phyloP scores from a whole-genome alignment of 2,888 invertebrate genomes.

The Amitus sp. region DNA sequence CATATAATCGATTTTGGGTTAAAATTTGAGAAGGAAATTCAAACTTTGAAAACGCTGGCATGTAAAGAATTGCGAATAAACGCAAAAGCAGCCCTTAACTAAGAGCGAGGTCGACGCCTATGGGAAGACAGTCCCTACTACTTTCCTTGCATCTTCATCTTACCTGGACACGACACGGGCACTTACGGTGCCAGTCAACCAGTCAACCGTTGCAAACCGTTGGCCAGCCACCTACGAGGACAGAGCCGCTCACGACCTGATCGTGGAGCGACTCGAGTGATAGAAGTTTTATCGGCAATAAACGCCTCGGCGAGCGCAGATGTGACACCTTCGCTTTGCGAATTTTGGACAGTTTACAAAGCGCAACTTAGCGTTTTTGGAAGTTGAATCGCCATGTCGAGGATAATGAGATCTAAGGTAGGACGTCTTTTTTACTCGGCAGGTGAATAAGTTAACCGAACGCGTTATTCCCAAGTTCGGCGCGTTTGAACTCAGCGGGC shows the following conservation, averaged over 20 bases:
- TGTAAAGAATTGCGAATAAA: too few species aligned
- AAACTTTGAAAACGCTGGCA: too few species aligned
- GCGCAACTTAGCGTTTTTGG: background rate
- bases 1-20: too few species aligned
- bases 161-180: slow-evolving; percentile 47
- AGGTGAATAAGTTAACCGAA: too few species aligned
- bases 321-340: background rate
- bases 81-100: slow-evolving; percentile 36
- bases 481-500: too few species aligned
- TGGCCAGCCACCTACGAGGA: slow-evolving; percentile 65
- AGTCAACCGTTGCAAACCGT: slow-evolving; percentile 60
- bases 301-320: slow-evolving; percentile 19
- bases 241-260: slow-evolving; percentile 61
- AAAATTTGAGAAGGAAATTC: too few species aligned
- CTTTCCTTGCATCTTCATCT: slow-evolving; percentile 37
- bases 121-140: slow-evolving; percentile 35
- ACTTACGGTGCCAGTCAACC: slow-evolving; percentile 60
- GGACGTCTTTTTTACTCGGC: background rate
- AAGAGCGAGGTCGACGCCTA: slow-evolving; percentile 24
- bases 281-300: too few species aligned
- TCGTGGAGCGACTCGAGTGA: slow-evolving; percentile 62
- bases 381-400: slow-evolving; percentile 17
- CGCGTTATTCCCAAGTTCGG: too few species aligned
- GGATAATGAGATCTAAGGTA: slow-evolving; percentile 24
- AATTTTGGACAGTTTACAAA: slow-evolving; percentile 5